Base-by-base conservation (phyloP, 2,888 invertebrate species). In the Nemotelus nigrinus region DNA sequence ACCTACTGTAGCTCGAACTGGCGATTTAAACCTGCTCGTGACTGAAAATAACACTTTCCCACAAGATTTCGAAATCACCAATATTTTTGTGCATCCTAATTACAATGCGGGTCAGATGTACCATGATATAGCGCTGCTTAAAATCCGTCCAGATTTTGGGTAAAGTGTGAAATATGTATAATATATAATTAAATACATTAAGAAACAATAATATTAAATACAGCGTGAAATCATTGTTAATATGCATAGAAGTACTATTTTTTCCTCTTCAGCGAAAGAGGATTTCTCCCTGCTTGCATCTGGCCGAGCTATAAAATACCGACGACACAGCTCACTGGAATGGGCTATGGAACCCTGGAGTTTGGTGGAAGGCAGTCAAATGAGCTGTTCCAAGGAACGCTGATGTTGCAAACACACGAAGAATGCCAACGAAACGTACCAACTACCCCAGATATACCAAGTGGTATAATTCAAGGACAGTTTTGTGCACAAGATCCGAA, bases 81-180 rank as follows among this genome's bases (percentile, higher is more conserved):
- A 47, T 7, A 71, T 77, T 41, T 85, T 88, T 78, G 84, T 85
- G 2, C 91, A 93, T 82, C 92, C 92, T 0, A 83, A 87, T 0
- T 92, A 92, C 85, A 84, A 83, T 0, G 87, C 89, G 0, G 89
- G 89, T 0, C 81, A 83, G 0, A 88, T 89, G 39, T 93, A 93
- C 85, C 87, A 92, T 81, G 93, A 93, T 82, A 91, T 93, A 72
- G 92, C 92, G 0, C 84, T 93, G 0, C 78, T 93, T 0, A 88
- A 90, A 81, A 84, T 93, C 55, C 80, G 81, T 2, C 50, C 72
- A 53, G 53, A 63, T 60, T 60, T 74, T 25, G n/a, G 44, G 44
- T 74, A 60, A 25, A 25, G 25, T 25, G 25, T 25, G 25, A 25
- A 25, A 25, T 25, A 25, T 25, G 25, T 25, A 25, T 25, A 25